A percentile compares a stretch with the other conserved stretches of the same genome.
phyloP scores from a whole-genome alignment of 2,888 invertebrate species.

The Eilema caniola region DNA sequence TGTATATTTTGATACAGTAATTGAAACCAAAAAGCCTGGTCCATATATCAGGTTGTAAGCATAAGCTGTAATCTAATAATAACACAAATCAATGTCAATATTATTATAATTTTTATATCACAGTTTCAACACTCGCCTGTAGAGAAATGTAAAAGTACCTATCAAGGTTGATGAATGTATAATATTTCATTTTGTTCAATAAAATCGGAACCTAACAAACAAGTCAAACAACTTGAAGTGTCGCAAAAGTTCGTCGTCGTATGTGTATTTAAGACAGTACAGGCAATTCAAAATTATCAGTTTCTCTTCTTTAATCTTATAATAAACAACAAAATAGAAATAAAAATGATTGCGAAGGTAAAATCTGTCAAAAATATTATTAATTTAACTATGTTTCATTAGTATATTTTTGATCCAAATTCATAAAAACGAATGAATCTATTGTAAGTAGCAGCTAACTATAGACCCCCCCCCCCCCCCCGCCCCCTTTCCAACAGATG shows the following conservation, averaged over 20 bases:
- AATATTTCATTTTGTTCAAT: neutral
- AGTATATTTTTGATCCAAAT: too few species aligned
- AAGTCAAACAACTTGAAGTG: neutral
- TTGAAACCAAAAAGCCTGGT: too few species aligned
- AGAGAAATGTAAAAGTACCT: conserved; percentile 12
- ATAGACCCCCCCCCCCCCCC: neutral
- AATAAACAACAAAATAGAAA: conserved; percentile 5
- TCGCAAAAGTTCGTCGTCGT: neutral
- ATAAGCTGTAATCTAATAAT: too few species aligned
- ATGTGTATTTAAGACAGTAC: conserved; percentile 11
- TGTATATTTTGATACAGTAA: too few species aligned
- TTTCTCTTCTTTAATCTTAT: neutral
- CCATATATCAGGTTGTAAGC: too few species aligned
- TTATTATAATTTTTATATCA: neutral
- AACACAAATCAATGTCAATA: neutral
- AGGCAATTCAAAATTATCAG: conserved; percentile 4
- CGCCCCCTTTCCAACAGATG: too few species aligned
- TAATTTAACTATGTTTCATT: too few species aligned
- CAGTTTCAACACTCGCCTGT: neutral
- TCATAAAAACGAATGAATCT: neutral
- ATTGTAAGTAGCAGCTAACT: neutral
- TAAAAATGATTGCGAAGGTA: conserved; percentile 15
- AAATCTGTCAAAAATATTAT: too few species aligned
- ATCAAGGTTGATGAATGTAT: conserved; percentile 10
- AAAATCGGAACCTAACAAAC: neutral